Evolutionary conservation across 2,797 vertebrate genomes (phyloP), one percentile per base, ranked within the genome.

Genomic region (Sebastes steindachneri): DNA sequence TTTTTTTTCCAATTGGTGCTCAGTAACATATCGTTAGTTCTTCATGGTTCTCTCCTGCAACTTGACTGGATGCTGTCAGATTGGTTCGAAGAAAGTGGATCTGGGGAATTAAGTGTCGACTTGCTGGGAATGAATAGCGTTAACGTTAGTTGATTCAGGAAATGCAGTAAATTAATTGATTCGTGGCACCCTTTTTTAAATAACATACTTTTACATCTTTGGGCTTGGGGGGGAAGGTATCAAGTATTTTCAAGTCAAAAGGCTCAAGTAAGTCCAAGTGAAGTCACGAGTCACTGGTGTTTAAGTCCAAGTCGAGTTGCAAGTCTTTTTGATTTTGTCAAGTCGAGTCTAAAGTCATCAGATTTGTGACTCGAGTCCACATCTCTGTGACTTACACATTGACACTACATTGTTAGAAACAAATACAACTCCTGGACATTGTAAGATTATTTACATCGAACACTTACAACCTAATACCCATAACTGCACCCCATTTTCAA

Each of bases 401-500:
- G 21, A 60, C 19, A 45, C 57, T 28, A 12, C 41, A 48, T 17
- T 48, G 15, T 48, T 48, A 48, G 4, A 37, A 65, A 31, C 9
- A 41, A 51, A 54, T 3, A 64, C 1, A 79, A 75, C 14, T 66
- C 41, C 23, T 77, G 64, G 41, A 62, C 29, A 51, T 7, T 4
- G 11, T 26, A 23, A 7, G 58, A 77, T 23, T 68, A 45, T 62
- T 68, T 65, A 67, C 29, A 80, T 26, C 25, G 29, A 25, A 15
- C 5, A 53, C 21, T 77, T 64, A 75, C 58, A 69, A 66, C 28
- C 9, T 45, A 23, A 68, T n/a, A 54, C 57, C 8, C 31, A 37
- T 73, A 7, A 33, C 33, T 68, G 17, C 25, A 48, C 4, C 7
- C 26, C 1, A 2, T 73, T 89, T 79, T 69, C 63, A 68, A 78